Evolutionary conservation across 2,888 invertebrate genomes (phyloP).

Genomic region (Lithosia quadra): DNA sequence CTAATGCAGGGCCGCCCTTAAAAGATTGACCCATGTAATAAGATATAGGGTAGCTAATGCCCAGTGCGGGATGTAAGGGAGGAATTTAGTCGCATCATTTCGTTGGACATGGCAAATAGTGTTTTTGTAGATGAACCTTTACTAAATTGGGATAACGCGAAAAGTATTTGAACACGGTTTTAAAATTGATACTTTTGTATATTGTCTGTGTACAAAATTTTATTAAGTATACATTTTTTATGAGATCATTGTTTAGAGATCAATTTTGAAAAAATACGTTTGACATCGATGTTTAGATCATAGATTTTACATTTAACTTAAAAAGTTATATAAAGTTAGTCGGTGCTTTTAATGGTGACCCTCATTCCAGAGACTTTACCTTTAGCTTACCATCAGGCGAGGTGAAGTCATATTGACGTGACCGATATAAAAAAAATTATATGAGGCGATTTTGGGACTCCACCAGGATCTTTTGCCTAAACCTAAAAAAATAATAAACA

Average conservation of each 20-base stretch:
- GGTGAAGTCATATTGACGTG: too few relatives aligned
- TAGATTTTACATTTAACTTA: too few relatives aligned
- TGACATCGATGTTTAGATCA: too few relatives aligned
- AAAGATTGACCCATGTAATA: constrained; percentile 75
- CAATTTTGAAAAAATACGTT: neutral
- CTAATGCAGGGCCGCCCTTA: constrained; percentile 75
- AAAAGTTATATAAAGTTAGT: too few relatives aligned
- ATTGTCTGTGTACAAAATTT: neutral
- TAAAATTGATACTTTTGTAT: neutral
- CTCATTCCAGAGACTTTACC: too few relatives aligned
- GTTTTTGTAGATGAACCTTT: constrained; percentile 48
- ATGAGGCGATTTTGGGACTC: too few relatives aligned
- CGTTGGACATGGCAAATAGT: constrained; percentile 54
- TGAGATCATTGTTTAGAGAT: neutral
- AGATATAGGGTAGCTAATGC: constrained; percentile 63
- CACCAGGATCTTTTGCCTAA: too few relatives aligned
- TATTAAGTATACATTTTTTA: neutral
- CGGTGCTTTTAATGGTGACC: too few relatives aligned
- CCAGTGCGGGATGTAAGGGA: constrained; percentile 52
- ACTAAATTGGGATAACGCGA: constrained; percentile 21
- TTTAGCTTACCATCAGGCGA: too few relatives aligned
- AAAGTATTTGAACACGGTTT: constrained; percentile 5
- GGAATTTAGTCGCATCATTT: constrained; percentile 59
- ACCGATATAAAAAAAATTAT: too few relatives aligned
- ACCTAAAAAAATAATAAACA: too few relatives aligned